Percentiles rank a stretch among this genome's conserved stretches.
Evolutionary conservation across 1,140 invertebrate genomes (phyloP).

Genomic region (Nixonia krombeini): DNA sequence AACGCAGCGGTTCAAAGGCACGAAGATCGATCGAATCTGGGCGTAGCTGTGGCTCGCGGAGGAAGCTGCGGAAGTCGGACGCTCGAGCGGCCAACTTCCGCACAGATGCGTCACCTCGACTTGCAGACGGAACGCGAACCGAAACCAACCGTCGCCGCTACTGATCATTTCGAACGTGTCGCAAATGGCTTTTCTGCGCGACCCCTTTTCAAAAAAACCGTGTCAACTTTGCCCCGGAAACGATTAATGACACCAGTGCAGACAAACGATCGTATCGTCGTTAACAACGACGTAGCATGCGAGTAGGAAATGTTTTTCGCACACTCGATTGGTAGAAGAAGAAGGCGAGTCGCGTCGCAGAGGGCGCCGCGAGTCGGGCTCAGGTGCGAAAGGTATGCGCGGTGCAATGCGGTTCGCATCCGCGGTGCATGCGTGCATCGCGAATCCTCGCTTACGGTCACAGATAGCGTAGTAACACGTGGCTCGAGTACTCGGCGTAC

Average conservation of each 20-base stretch:
- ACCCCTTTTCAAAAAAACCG: no score
- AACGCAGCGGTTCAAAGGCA: constrained; percentile 31
- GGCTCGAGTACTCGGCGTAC: not conserved
- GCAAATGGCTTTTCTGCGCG: constrained; percentile 13
- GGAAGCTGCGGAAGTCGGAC: constrained; percentile 16
- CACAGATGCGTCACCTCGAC: not conserved
- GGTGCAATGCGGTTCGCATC: not conserved
- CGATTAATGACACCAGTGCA: no score
- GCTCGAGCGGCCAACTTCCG: constrained; percentile 11
- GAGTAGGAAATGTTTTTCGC: no score
- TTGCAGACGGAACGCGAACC: not conserved
- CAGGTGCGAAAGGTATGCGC: not conserved
- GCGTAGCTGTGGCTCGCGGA: constrained; percentile 50
- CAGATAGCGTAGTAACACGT: not conserved
- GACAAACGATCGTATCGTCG: no score
- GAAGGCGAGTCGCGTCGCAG: not conserved
- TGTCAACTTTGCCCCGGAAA: no score
- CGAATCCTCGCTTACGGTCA: not conserved
- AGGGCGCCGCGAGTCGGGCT: not conserved
- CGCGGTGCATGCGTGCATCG: not conserved
- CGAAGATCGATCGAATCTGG: constrained; percentile 60
- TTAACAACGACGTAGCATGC: no score
- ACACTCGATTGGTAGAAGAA: not conserved
- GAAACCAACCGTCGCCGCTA: no score
- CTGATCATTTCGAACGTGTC: constrained; percentile 14